Evolutionary conservation across 2,113 vertebrate genomes (phyloP).

Genomic region (Daboia siamensis): DNA sequence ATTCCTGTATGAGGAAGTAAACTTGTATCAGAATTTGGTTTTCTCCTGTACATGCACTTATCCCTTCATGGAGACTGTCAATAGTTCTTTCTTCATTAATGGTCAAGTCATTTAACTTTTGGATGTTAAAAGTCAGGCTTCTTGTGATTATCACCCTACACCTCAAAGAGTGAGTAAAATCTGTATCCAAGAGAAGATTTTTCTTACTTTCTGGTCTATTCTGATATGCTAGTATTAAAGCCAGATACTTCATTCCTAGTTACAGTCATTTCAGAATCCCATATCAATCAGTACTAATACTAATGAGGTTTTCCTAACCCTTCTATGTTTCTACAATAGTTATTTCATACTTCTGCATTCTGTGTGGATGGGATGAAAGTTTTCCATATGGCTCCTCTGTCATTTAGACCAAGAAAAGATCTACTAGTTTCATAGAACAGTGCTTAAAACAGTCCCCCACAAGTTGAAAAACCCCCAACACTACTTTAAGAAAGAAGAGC

Average conservation of each 20-base stretch:
- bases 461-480: too few relatives aligned
- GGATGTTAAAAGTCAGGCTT: background rate
- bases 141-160: background rate
- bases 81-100: background rate
- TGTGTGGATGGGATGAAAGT: background rate
- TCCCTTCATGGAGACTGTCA: background rate
- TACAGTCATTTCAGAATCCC: background rate
- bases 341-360: background rate
- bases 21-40: background rate
- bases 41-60: background rate
- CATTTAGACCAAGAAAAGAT: background rate
- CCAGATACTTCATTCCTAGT: background rate
- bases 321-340: background rate
- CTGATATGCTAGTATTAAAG: background rate
- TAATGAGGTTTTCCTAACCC: background rate
- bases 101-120: background rate
- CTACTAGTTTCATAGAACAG: background rate
- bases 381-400: background rate
- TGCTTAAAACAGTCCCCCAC: background rate
- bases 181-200: background rate
- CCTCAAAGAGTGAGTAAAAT: background rate
- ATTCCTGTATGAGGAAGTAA: background rate
- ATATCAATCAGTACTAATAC: background rate
- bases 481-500: background rate
- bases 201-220: background rate